These are phyloP conservation scores for Phalanger gymnotis DNA, from an alignment of 2,797 vertebrate genomes.

Conservation along the genomic window DNA sequence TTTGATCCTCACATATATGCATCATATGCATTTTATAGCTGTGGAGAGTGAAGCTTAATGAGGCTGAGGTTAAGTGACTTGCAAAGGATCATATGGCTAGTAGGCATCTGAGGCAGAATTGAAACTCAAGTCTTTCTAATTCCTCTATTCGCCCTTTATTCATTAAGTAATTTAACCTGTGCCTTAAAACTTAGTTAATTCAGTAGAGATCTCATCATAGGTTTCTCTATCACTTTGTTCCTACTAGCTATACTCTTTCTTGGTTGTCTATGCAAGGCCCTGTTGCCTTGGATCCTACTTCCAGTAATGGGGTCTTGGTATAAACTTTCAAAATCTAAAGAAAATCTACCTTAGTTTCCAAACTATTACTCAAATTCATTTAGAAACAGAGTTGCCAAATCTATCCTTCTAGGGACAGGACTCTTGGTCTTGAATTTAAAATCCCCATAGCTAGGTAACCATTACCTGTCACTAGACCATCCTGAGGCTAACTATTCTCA, in stretches of 20 bases:
- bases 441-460: neutral
- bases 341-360: neutral
- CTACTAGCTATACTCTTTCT: neutral
- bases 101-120: neutral
- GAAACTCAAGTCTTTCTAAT: neutral
- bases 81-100: neutral
- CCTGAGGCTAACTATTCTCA: neutral
- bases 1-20: neutral
- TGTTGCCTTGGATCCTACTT: neutral
- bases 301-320: neutral
- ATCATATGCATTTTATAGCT: neutral
- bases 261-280: neutral
- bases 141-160: neutral
- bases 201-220: neutral
- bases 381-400: neutral
- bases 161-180: neutral
- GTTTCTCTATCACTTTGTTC: neutral
- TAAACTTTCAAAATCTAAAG: neutral
- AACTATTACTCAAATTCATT: neutral
- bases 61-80: neutral
- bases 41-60: neutral
- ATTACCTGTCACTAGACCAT: neutral
- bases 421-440: neutral
- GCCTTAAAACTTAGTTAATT: neutral
- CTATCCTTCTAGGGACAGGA: neutral